Conservation (phyloP, 2,888 invertebrate species). For the Napeogenes sylphis region DNA sequence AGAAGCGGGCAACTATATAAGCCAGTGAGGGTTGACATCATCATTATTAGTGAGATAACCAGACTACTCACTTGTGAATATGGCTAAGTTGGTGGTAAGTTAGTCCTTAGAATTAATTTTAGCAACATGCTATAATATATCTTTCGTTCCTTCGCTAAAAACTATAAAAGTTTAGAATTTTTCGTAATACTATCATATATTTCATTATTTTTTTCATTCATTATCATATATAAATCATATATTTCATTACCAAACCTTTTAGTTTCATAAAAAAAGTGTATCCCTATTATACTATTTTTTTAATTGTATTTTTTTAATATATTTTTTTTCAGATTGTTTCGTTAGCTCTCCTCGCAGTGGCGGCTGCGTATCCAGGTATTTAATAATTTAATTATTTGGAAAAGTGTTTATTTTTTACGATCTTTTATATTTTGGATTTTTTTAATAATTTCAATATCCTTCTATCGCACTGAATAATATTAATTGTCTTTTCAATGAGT, state of each 20-base stretch:
- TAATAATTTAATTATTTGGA: neutral
- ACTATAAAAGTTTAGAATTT: no score
- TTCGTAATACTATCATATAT: no score
- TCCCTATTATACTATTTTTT: no score
- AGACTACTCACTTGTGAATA: constrained; percentile 10
- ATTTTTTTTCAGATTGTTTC: constrained; percentile 22
- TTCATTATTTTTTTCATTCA: no score
- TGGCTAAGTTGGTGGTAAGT: constrained; percentile 28
- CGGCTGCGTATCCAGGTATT: constrained; percentile 25
- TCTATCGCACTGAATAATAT: no score
- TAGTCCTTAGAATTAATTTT: neutral
- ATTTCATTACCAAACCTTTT: no score
- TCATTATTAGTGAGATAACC: neutral
- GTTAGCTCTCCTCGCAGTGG: constrained; percentile 22
- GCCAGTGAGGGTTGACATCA: neutral
- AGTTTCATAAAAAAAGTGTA: no score
- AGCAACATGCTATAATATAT: no score
- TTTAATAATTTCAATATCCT: neutral
- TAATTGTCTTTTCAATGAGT: no score
- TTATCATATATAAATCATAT: no score
- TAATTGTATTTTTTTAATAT: neutral
- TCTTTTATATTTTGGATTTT: constrained; percentile 1
- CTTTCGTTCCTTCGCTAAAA: no score
- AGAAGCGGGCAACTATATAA: constrained; percentile 2
- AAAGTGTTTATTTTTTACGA: neutral